phyloP scores from a whole-genome alignment of 2,888 invertebrate genomes.

The Epinotia ramella region DNA sequence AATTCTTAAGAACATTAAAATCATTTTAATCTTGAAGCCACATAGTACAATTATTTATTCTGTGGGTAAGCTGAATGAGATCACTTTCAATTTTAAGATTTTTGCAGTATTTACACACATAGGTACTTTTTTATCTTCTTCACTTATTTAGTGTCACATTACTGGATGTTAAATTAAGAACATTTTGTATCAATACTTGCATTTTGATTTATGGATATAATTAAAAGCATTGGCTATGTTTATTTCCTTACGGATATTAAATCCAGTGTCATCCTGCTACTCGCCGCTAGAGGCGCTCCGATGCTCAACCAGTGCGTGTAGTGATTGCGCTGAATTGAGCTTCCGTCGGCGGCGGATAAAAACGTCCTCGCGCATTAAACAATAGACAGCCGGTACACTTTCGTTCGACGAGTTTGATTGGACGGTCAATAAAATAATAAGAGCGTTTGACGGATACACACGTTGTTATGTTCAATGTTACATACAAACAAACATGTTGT shows the following conservation, averaged over 20 bases:
- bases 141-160: not conserved
- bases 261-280: conserved; percentile 41
- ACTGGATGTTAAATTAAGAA: not conserved
- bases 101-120: not conserved
- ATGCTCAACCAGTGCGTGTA: conserved; percentile 45
- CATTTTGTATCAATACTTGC: not conserved
- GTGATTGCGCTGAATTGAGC: conserved; percentile 51
- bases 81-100: not conserved
- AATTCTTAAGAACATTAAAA: not conserved
- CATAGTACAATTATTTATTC: no score
- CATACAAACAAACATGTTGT: not conserved
- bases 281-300: conserved; percentile 40
- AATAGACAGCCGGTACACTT: conserved; percentile 46
- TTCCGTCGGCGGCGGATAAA: conserved; percentile 49
- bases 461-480: conserved; percentile 16
- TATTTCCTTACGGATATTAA: not conserved
- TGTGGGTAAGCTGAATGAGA: no score
- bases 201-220: not conserved
- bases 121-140: not conserved
- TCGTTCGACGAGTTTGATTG: conserved; percentile 45
- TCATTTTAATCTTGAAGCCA: not conserved
- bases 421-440: conserved; percentile 36
- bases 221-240: no score
- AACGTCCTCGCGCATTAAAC: conserved; percentile 51
- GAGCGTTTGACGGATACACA: conserved; percentile 22